These are phyloP conservation scores for Anguilla marmorata DNA, from an alignment of 2,797 vertebrate species.

Conservation along the genomic window DNA sequence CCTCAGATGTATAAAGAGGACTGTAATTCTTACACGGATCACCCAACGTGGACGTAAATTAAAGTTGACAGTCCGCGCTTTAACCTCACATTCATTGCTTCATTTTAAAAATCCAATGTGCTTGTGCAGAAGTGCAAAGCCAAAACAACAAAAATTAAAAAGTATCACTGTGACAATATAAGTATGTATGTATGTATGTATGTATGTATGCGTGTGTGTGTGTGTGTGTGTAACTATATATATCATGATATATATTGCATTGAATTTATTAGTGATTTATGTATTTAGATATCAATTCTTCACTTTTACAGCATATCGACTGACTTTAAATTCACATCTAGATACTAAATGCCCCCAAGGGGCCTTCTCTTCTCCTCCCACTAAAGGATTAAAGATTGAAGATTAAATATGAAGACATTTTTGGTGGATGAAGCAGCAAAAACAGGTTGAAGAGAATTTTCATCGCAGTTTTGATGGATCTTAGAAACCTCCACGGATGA, in stretches of 20 bases:
- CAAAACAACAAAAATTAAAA: too few species aligned
- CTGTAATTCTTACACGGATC: not conserved
- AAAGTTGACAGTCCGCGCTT: not conserved
- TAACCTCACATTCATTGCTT: not conserved
- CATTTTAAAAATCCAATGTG: not conserved
- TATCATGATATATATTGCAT: not conserved
- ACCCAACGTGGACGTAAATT: not conserved
- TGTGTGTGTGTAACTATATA: not conserved
- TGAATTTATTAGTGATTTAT: not conserved
- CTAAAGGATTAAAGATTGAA: conserved; percentile 21
- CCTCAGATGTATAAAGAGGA: not conserved
- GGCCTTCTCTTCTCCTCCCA: conserved; percentile 8
- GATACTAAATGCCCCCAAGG: conserved; percentile 5
- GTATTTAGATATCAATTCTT: not conserved
- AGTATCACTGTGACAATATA: too few species aligned
- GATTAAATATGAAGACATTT: conserved; percentile 16
- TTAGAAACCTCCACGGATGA: not conserved
- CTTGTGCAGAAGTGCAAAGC: too few species aligned
- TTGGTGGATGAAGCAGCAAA: not conserved
- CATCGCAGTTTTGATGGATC: conserved; percentile 3
- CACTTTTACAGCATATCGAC: not conserved
- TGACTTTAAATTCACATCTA: not conserved
- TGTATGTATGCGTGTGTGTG: too few species aligned
- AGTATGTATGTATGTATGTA: too few species aligned
- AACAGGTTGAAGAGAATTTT: conserved; percentile 18